Evolutionary conservation across 2,797 vertebrate genomes (phyloP).

Genomic region (Urocyon cinereoargenteus): DNA sequence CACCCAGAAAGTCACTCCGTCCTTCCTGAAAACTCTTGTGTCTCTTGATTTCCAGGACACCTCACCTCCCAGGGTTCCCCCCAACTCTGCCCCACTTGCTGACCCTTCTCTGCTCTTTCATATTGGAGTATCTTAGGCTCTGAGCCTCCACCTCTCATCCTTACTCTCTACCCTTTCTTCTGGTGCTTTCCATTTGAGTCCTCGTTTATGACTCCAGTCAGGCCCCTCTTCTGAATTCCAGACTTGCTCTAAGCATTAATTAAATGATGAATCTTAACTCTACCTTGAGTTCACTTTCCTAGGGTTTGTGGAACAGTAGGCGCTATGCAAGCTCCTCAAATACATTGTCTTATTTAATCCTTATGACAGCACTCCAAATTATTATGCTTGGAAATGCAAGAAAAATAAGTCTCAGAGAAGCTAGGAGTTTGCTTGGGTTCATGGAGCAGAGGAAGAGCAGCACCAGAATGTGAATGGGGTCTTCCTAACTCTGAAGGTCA

Average conservation of each 20-base stretch:
- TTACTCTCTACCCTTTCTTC: neutral
- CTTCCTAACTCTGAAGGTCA: neutral
- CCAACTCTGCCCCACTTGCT: neutral
- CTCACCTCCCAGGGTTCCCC: rapidly evolving
- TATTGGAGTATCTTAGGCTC: neutral
- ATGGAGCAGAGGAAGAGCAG: no score
- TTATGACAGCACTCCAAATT: neutral
- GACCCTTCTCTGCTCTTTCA: neutral
- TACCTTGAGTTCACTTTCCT: neutral
- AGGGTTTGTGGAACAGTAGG: neutral
- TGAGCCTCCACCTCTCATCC: neutral
- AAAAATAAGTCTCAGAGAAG: neutral
- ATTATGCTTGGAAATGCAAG: neutral
- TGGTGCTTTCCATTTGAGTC: neutral
- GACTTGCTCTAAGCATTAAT: neutral
- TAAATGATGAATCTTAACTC: neutral
- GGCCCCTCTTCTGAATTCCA: neutral
- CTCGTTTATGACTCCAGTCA: neutral
- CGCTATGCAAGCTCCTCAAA: neutral
- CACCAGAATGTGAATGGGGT: rapidly evolving
- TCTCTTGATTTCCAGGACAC: neutral
- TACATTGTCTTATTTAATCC: neutral
- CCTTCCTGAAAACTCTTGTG: neutral
- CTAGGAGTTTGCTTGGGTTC: neutral
- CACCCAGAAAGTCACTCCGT: neutral